phyloP scores from a whole-genome alignment of 2,888 invertebrate species.

The Prionchulus punctatus region DNA sequence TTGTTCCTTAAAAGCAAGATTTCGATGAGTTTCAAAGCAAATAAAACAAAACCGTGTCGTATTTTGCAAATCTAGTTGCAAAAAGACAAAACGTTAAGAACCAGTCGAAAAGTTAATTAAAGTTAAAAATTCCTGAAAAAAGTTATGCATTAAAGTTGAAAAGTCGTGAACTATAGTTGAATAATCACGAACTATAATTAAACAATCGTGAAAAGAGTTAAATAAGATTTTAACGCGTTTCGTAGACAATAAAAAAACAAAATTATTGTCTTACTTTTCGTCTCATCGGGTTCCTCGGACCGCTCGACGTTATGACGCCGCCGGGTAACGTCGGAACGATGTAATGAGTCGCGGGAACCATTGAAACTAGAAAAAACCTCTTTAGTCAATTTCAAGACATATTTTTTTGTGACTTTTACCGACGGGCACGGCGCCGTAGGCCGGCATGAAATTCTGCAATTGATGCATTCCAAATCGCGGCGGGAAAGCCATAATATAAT shows the following conservation, averaged over 20 bases:
- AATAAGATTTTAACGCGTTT: no score
- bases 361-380: background rate
- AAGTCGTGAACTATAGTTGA: no score
- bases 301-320: background rate
- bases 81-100: background rate
- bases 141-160: background rate
- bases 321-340: background rate
- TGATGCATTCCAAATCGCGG: background rate
- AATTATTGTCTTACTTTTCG: background rate
- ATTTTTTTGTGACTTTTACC: no score
- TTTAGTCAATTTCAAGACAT: background rate
- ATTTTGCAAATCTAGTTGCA: background rate
- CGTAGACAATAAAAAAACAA: background rate
- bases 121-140: background rate
- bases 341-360: background rate
- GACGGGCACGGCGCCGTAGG: background rate
- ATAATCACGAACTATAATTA: no score
- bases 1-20: conserved; percentile 8
- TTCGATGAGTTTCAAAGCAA: background rate
- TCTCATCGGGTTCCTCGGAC: background rate
- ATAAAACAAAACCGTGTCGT: background rate
- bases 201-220: no score
- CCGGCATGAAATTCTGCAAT: background rate
- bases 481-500: background rate
- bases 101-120: background rate